A percentile compares a stretch with the other conserved stretches of the same genome.
Evolutionary conservation across 92 coral and sea anemone genomes (phyloP).

Genomic region (Siderastrea radians): DNA sequence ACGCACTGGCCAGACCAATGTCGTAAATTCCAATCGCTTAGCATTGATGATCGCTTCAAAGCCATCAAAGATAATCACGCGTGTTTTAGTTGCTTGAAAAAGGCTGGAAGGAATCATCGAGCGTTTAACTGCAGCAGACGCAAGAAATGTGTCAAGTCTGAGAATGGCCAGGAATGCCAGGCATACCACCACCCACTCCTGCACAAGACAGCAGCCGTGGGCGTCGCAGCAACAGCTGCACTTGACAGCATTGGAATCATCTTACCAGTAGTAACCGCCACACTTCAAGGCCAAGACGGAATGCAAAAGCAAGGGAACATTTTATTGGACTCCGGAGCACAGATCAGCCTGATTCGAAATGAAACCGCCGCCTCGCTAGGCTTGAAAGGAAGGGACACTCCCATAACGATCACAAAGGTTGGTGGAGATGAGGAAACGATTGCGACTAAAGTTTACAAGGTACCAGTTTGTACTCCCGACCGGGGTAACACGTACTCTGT

Average conservation of each 20-base stretch:
- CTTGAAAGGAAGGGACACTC: constrained; percentile 40
- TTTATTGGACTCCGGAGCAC: constrained; percentile 69
- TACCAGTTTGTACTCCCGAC: constrained; percentile 44
- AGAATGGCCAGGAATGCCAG: constrained; percentile 52
- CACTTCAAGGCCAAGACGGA: constrained; percentile 29
- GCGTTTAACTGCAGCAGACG: constrained; percentile 53
- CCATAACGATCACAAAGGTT: constrained; percentile 68
- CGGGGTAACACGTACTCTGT: constrained; percentile 5
- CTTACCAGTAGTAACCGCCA: constrained; percentile 52
- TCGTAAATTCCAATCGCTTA: constrained; percentile 33
- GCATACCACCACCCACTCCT: constrained; percentile 56
- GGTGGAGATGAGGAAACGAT: constrained; percentile 75
- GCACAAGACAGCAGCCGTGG: constrained; percentile 37
- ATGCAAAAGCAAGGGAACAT: constrained; percentile 39
- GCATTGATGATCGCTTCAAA: constrained; percentile 43
- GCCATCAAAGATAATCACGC: constrained; percentile 65
- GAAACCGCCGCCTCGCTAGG: constrained; percentile 53
- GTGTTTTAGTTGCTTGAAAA: constrained; percentile 66
- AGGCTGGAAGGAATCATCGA: constrained; percentile 72
- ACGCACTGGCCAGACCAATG: constrained; percentile 80
- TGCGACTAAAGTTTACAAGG: constrained; percentile 50
- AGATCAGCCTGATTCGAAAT: constrained; percentile 57
- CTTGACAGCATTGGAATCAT: neutral
- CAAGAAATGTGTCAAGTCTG: constrained; percentile 56
- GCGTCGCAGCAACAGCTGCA: constrained; percentile 34